Evolutionary conservation across 2,888 invertebrate genomes (phyloP).

Genomic region (Polyommatus iphigenia): DNA sequence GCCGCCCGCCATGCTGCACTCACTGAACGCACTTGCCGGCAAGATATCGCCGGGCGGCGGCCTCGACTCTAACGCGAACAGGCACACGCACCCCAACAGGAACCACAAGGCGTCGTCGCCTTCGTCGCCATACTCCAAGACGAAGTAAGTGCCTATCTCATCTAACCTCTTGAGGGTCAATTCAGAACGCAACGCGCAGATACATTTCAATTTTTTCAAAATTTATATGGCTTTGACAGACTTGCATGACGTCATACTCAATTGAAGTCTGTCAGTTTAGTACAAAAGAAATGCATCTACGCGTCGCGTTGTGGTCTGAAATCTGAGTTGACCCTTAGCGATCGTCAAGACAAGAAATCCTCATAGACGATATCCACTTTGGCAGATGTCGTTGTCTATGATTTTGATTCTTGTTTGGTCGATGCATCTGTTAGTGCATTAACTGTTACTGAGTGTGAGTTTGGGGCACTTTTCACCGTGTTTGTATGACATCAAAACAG

Average conservation of each 20-base stretch:
- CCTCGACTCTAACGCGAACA: constrained; percentile 85
- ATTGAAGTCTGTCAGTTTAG: no score
- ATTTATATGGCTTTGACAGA: no score
- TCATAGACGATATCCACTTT: neutral
- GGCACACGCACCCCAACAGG: constrained; percentile 78
- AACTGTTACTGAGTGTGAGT: neutral
- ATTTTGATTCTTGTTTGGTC: constrained; percentile 2
- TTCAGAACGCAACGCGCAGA: no score
- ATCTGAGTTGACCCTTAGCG: no score
- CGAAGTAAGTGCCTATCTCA: constrained; percentile 65
- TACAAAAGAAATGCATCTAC: no score
- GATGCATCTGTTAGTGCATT: neutral
- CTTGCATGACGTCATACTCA: no score
- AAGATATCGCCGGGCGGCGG: constrained; percentile 92
- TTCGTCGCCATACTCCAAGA: constrained; percentile 74
- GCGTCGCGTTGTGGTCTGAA: no score
- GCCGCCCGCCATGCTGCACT: constrained; percentile 89
- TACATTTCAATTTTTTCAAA: no score
- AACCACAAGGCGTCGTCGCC: constrained; percentile 72
- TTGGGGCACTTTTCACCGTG: neutral
- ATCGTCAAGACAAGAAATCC: neutral
- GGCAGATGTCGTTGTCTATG: constrained; percentile 1
- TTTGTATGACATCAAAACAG: neutral
- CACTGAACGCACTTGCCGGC: constrained; percentile 92
- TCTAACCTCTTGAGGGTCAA: constrained; percentile 18